Percentiles rank a stretch among this genome's conserved stretches.
Conservation (phyloP, 2,888 invertebrate species). For the Drosophila conformis region DNA sequence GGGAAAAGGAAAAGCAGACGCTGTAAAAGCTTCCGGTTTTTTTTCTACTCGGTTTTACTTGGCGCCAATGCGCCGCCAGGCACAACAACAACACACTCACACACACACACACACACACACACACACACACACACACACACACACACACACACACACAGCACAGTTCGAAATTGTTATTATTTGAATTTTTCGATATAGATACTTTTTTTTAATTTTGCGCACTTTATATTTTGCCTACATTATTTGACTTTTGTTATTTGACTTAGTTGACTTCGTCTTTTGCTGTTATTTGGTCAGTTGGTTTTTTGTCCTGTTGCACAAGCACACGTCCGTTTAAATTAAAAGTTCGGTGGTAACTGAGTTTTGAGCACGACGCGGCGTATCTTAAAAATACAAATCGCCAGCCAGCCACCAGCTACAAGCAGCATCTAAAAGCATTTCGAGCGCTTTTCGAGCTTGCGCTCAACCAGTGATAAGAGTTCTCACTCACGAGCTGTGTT, state of each 20-base stretch:
- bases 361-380: slow-evolving; percentile 45
- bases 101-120: slow-evolving; percentile 5
- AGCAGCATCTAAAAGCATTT: slow-evolving; percentile 40
- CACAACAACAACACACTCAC: neutral
- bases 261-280: slow-evolving; percentile 15
- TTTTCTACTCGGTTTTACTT: slow-evolving; percentile 25
- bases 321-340: slow-evolving; percentile 81
- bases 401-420: neutral
- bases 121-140: neutral
- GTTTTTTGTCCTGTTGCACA: slow-evolving; percentile 38
- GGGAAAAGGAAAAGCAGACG: slow-evolving; percentile 35
- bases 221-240: slow-evolving; percentile 2
- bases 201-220: neutral
- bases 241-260: neutral
- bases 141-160: neutral
- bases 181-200: neutral
- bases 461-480: slow-evolving; percentile 51
- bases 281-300: slow-evolving; percentile 10
- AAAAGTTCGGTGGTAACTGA: slow-evolving; percentile 84
- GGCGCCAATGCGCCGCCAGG: slow-evolving; percentile 46
- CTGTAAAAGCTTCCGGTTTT: slow-evolving; percentile 64
- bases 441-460: slow-evolving; percentile 29
- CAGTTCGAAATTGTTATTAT: neutral
- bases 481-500: slow-evolving; percentile 33
- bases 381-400: slow-evolving; percentile 55